Base-by-base conservation (phyloP, 2,113 vertebrate genomes). In the Paramormyrops kingsleyae region DNA sequence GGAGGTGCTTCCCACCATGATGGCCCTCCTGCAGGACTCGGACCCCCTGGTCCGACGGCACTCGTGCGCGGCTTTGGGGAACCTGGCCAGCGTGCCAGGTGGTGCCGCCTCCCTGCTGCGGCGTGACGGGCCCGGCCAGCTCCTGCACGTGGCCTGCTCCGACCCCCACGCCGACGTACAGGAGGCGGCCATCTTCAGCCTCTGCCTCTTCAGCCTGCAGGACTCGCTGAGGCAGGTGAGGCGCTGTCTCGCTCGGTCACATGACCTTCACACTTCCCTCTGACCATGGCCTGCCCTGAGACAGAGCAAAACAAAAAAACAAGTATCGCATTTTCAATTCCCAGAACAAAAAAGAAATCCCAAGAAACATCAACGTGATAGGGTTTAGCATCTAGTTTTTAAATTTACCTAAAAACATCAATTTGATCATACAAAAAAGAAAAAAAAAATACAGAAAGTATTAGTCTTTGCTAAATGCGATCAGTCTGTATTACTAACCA, bases 121-220 rank as follows among this genome's bases (percentile, higher is more conserved):
- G 70, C 85, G 92, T 24, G 90, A 94, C 0, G 91, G 92, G 83
- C 90, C 90, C 12, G 12, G 86, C 70, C 89, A 91, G 13, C 95
- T 96, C 21, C 92, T 95, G 62, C 93, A 90, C 84, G 90, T 91
- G 0, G 95, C 95, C 2, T 95, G 94, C 70, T 84, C 88, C 0
- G 96, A 96, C 90, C 91, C 94, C 89, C 92, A 95, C 83, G 90
- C 92, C 90, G 92, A 94, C 66, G 95, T 96, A 91, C 95, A 92
- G 88, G 92, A 91, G 85, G 94, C 94, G 74, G 95, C 96, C 84
- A 87, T 94, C 50, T 88, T 89, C 80, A 91, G 95, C 89, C 92
- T 96, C 87, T 56, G 87, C 52, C 49, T 93, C 56, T 94, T 93
- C 93, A 94, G 93, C 91, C 90, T 93, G 91, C 94, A 93, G 77